A percentile compares a stretch with the other conserved stretches of the same genome.
Evolutionary conservation across 2,113 vertebrate species (phyloP).

Genomic region (Erythrocebus patas): DNA sequence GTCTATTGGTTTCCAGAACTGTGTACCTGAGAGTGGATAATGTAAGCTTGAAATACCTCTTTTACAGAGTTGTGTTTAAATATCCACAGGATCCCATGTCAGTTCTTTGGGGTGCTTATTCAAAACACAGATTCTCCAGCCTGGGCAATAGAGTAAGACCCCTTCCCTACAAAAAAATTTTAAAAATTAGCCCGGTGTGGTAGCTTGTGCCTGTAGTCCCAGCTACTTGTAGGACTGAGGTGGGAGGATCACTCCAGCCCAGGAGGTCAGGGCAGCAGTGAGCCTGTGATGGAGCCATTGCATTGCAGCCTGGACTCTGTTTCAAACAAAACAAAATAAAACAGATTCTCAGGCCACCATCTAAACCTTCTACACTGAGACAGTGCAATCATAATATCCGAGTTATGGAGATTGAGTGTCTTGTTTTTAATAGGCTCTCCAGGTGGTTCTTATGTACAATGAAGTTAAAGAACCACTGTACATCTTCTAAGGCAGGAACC

Average conservation of each 20-base stretch:
- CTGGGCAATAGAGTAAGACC: too few species aligned
- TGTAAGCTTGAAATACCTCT: neutral
- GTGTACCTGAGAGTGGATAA: neutral
- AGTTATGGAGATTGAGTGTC: neutral
- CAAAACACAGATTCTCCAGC: slow-evolving; percentile 21
- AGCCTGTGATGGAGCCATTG: too few species aligned
- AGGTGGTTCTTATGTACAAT: neutral
- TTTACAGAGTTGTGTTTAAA: neutral
- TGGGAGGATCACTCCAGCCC: too few species aligned
- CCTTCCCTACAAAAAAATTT: too few species aligned
- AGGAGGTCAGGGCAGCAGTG: too few species aligned
- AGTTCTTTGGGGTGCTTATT: neutral
- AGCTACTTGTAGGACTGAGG: too few species aligned
- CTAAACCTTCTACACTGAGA: neutral
- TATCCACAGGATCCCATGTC: neutral
- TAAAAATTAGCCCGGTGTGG: too few species aligned
- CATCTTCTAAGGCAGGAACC: neutral
- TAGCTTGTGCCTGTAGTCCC: too few species aligned
- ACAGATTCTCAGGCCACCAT: neutral
- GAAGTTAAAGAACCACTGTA: slow-evolving; percentile 28
- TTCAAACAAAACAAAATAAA: too few species aligned
- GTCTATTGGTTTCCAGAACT: neutral
- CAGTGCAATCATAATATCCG: neutral
- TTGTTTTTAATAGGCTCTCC: slow-evolving; percentile 40
- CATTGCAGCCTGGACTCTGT: too few species aligned